phyloP scores from a whole-genome alignment of 2,797 vertebrate genomes.

The Girardinus metallicus region DNA sequence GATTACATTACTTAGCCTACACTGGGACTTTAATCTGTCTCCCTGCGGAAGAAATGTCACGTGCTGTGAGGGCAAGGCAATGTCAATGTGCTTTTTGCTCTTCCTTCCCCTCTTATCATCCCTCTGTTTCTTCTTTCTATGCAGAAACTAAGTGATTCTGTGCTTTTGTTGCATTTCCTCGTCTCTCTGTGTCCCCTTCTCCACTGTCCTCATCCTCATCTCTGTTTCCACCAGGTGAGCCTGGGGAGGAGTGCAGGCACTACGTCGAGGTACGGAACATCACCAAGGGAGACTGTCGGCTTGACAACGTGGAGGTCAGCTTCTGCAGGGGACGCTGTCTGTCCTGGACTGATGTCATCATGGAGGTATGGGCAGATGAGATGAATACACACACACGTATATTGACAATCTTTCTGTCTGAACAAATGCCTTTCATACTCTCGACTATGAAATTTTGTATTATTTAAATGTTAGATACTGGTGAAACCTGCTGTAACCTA shows the following conservation, averaged over 20 bases:
- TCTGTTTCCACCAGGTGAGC: conserved; percentile 71
- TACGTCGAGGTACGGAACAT: conserved; percentile 87
- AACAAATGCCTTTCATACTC: neutral
- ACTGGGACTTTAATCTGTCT: conserved; percentile 49
- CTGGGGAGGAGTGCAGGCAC: conserved; percentile 76
- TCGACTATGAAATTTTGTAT: neutral
- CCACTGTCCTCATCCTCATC: accelerated
- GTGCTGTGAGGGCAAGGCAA: conserved; percentile 33
- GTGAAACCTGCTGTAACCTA: no score
- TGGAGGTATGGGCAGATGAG: conserved; percentile 80
- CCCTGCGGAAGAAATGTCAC: conserved; percentile 52
- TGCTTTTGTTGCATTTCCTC: neutral
- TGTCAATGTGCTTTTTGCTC: conserved; percentile 54
- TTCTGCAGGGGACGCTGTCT: conserved; percentile 88
- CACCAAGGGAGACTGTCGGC: conserved; percentile 87
- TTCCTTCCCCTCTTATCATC: conserved; percentile 12
- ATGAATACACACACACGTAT: neutral
- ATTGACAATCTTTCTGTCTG: neutral
- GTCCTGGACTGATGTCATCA: conserved; percentile 86
- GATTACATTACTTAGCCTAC: conserved; percentile 60
- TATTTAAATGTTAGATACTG: neutral
- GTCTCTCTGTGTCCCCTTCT: neutral
- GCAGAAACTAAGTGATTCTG: conserved; percentile 10
- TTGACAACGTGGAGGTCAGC: conserved; percentile 88
- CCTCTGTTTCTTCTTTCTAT: conserved; percentile 12